A percentile compares a stretch with the other conserved stretches of the same genome.
Conservation (phyloP, 2,113 vertebrate species). For the Cairina moschata region DNA sequence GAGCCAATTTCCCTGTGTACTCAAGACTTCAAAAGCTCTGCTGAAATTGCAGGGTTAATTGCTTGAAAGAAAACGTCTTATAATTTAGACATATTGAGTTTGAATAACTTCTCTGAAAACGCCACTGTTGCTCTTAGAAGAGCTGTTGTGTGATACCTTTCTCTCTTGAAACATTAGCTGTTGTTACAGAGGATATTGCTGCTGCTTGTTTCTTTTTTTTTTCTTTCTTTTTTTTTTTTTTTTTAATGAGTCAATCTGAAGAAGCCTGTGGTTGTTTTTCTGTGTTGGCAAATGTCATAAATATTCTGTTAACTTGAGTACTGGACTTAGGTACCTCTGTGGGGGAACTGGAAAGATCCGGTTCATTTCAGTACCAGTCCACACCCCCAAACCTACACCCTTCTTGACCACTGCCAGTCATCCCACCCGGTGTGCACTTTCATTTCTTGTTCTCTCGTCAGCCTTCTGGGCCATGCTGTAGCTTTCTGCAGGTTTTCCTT, state of each 20-base stretch:
- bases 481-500: background rate
- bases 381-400: background rate
- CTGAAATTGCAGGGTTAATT: constrained; percentile 14
- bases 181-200: constrained; percentile 39
- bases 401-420: background rate
- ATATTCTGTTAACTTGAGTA: constrained; percentile 8
- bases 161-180: background rate
- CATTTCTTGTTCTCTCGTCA: background rate
- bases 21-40: background rate
- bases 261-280: constrained; percentile 24
- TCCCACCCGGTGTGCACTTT: background rate
- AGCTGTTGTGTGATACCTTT: background rate
- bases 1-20: constrained; percentile 37
- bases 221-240: constrained; percentile 24
- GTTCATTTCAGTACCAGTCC: constrained; percentile 40
- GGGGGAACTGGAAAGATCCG: background rate
- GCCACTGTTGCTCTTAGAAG: background rate
- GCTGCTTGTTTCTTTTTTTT: constrained; percentile 20
- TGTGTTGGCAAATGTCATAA: background rate
- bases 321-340: background rate
- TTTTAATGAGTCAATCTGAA: constrained; percentile 44
- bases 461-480: background rate
- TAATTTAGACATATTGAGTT: background rate
- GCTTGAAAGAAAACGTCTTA: background rate
- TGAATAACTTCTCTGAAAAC: background rate